These are phyloP conservation scores for Nemotelus nigrinus DNA, from an alignment of 2,888 invertebrate genomes.

Conservation along the genomic window DNA sequence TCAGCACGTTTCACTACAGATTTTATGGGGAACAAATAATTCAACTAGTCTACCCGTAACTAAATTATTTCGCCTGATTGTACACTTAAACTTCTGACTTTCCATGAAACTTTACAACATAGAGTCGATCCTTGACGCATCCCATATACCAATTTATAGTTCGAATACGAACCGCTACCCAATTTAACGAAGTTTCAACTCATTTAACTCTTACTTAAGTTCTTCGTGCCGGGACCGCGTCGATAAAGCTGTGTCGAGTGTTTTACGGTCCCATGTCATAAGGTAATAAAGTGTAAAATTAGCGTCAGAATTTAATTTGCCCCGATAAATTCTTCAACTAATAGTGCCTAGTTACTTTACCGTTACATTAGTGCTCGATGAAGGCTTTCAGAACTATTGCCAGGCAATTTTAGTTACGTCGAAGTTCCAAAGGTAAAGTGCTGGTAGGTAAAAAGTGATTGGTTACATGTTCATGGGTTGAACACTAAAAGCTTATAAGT, in stretches of 20 bases:
- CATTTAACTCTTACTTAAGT: constrained; percentile 23
- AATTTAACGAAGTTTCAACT: constrained; percentile 30
- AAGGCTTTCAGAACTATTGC: no score
- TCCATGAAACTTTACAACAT: constrained; percentile 22
- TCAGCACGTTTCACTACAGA: constrained; percentile 13
- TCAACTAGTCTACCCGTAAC: constrained; percentile 22
- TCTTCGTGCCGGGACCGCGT: constrained; percentile 1
- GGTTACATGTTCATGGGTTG: no score
- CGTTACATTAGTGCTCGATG: no score
- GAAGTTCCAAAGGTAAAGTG: no score
- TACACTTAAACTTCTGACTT: constrained; percentile 37
- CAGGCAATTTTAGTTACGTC: no score
- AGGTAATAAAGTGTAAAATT: constrained; percentile 40
- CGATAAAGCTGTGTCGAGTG: background rate
- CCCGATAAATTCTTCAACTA: background rate
- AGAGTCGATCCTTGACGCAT: no score
- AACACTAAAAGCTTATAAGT: no score
- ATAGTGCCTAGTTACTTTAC: constrained; percentile 2
- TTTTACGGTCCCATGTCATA: constrained; percentile 29
- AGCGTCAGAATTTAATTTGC: constrained; percentile 35
- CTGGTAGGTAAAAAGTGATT: no score
- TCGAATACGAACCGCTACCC: background rate
- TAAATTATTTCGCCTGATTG: constrained; percentile 32
- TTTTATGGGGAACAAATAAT: constrained; percentile 25
- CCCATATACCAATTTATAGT: no score